These are phyloP conservation scores for Frankliniella fusca DNA, from an alignment of 2,888 invertebrate genomes.

Conservation along the genomic window DNA sequence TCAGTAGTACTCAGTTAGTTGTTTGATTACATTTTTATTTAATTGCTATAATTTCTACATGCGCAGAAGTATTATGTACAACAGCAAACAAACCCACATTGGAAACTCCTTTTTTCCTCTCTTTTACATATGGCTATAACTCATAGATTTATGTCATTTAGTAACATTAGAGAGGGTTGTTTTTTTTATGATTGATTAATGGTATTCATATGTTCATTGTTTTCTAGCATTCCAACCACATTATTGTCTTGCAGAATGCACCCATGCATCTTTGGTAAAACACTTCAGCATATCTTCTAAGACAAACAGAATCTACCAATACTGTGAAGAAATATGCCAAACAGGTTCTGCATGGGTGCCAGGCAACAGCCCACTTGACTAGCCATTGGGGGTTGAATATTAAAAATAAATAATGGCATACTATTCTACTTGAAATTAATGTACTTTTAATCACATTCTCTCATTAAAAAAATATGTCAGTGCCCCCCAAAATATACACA, in stretches of 20 bases:
- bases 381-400: not conserved
- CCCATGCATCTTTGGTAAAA: constrained; percentile 11
- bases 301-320: no score
- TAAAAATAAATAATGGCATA: constrained; percentile 15
- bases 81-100: not conserved
- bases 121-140: not conserved
- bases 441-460: not conserved
- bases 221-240: not conserved
- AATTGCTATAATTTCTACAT: not conserved
- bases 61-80: constrained; percentile 8
- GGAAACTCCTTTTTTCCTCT: not conserved
- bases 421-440: constrained; percentile 3
- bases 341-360: not conserved
- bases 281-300: not conserved
- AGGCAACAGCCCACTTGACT: constrained; percentile 6
- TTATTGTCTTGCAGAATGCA: constrained; percentile 4
- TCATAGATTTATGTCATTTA: not conserved
- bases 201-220: not conserved
- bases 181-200: not conserved
- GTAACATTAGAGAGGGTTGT: not conserved
- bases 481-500: not conserved
- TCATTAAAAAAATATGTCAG: not conserved
- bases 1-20: not conserved
- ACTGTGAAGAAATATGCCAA: no score
- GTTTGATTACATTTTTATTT: not conserved